Evolutionary conservation across 2,888 invertebrate species (phyloP).

Genomic region (Thecophora atra): DNA sequence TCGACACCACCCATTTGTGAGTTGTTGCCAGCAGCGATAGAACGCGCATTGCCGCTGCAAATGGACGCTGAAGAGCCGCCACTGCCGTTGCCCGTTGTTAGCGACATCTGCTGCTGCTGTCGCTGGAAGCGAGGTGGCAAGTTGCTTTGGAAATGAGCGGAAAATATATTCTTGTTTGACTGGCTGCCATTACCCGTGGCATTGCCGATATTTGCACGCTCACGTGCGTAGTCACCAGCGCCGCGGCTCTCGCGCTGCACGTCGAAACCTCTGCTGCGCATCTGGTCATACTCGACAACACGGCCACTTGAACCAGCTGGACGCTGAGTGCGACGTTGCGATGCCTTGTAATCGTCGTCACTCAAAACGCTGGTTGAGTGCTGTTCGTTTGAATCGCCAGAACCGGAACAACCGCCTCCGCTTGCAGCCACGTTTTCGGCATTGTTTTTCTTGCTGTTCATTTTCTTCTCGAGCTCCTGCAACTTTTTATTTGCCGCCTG

Average conservation of each 20-base stretch:
- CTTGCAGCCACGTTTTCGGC: constrained; percentile 47
- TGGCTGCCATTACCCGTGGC: constrained; percentile 44
- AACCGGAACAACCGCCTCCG: constrained; percentile 26
- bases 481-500: constrained; percentile 73
- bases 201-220: constrained; percentile 40
- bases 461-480: constrained; percentile 75
- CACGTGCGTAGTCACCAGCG: constrained; percentile 33
- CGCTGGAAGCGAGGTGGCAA: constrained; percentile 87
- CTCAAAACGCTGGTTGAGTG: constrained; percentile 43
- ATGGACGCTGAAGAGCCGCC: not conserved
- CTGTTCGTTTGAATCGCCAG: constrained; percentile 38
- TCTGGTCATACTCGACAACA: constrained; percentile 46
- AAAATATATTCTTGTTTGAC: constrained; percentile 67
- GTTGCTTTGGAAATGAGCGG: constrained; percentile 81
- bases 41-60: constrained; percentile 43
- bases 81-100: constrained; percentile 44
- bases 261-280: constrained; percentile 42
- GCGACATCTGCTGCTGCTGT: constrained; percentile 72
- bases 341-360: constrained; percentile 46
- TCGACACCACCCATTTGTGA: constrained; percentile 44
- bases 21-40: constrained; percentile 33
- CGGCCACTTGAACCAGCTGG: constrained; percentile 46
- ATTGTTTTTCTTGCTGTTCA: constrained; percentile 69
- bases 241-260: constrained; percentile 41
- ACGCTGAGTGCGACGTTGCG: constrained; percentile 40